Conservation (phyloP, 23 tunicate genomes). For the Ciona savignyi region DNA sequence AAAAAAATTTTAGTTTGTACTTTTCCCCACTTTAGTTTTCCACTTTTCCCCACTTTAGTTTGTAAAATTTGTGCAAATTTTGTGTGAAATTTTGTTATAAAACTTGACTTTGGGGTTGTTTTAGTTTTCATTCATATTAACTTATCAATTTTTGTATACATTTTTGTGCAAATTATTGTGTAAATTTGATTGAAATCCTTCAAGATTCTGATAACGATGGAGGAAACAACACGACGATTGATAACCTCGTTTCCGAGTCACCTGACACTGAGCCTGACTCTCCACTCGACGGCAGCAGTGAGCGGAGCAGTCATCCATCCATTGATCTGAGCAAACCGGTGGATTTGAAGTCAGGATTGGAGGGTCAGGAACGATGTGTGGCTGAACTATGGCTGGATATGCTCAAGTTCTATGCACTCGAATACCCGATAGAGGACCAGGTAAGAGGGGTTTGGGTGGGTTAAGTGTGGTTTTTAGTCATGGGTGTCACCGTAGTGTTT, state of each 20-base stretch:
- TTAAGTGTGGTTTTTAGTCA: too few species aligned
- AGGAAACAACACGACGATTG: slow-evolving; percentile 3
- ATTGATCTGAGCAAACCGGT: slow-evolving; percentile 14
- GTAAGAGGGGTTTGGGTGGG: too few species aligned
- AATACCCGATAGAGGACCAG: slow-evolving; percentile 58
- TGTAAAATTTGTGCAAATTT: too few species aligned
- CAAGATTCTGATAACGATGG: slow-evolving; percentile 26
- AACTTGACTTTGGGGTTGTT: too few species aligned
- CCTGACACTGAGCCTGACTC: background rate
- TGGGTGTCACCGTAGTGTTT: too few species aligned
- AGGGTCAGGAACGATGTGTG: slow-evolving; percentile 6
- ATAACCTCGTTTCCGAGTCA: background rate
- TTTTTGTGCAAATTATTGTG: too few species aligned
- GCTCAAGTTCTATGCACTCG: slow-evolving; percentile 64
- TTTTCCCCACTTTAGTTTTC: too few species aligned
- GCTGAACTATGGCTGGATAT: slow-evolving; percentile 59
- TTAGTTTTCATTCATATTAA: too few species aligned
- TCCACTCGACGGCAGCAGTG: background rate
- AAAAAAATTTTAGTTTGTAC: too few species aligned
- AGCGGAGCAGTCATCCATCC: background rate
- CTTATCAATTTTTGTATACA: too few species aligned
- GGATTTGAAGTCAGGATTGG: slow-evolving; percentile 9
- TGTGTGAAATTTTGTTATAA: too few species aligned
- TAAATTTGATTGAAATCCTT: background rate
- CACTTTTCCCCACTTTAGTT: too few species aligned